Evolutionary conservation across 2,888 invertebrate genomes (phyloP), one percentile per base, ranked within the genome.

Genomic region (Diabrotica balteata): DNA sequence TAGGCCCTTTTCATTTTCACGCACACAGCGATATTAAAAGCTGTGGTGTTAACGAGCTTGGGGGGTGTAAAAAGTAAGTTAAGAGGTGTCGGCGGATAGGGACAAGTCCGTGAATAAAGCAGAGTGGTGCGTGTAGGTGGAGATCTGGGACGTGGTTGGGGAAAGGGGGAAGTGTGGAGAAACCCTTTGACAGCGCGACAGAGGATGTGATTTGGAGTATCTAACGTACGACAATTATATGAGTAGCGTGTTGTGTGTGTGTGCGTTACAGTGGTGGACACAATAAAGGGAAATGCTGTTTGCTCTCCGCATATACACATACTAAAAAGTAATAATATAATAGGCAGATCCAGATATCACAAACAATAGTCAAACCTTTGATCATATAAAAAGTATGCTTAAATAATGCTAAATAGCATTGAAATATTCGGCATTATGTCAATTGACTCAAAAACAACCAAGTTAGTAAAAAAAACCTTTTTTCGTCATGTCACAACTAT

Each of bases 21-120:
- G 68, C 68, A 69, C 62, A 55, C 61, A 63, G 70, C 62, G 68
- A 73, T 73, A 77, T 77, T 76, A 76, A 76, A 75, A 75, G 72
- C 75, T 70, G 75, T 66, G 73, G 69, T 73, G 76, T 77, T 76
- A 76, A 77, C 73, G 76, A 76, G 77, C 72, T 72, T 69, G 72
- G 77, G 63, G 64, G 75, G 76, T 75, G 77, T 76, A 77, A 76
- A 77, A 77, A 75, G 73, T 77, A 73, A 77, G 77, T 77, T 77
- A 76, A 75, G 77, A 77, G 76, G 76, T 73, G 73, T 72, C 59
- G 69, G 67, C 66, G 67, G 64, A 67, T 46, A 55, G 71, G 64
- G 61, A 63, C 68, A 59, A 59, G 50, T 47, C 57, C 52, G 60
- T 71, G 70, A 71, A 71, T 71, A 68, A 59, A 68, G 51, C 11